Conservation (phyloP, 2,797 vertebrate species). For the Cichlasoma orientale region DNA sequence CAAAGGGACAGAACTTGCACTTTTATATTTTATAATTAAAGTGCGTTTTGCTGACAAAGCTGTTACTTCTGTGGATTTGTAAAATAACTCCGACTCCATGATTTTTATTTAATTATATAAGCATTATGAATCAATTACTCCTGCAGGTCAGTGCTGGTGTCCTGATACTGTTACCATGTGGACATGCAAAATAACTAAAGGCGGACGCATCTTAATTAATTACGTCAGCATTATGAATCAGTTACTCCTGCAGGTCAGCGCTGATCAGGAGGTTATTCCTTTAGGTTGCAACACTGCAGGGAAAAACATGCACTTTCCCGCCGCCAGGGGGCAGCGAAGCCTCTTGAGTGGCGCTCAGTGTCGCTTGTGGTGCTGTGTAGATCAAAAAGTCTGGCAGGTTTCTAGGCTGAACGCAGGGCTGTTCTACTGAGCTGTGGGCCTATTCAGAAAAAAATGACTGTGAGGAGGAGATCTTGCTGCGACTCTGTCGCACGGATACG, state of each 20-base stretch:
- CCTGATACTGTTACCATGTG: neutral
- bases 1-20: neutral
- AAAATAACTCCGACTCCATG: neutral
- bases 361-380: neutral
- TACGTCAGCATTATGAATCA: neutral
- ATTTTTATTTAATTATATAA: neutral
- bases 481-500: conserved; percentile 11
- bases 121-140: neutral
- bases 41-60: neutral
- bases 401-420: neutral
- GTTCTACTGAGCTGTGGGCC: conserved; percentile 19
- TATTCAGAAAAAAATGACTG: conserved; percentile 27
- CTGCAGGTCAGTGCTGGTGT: neutral
- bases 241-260: neutral
- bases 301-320: neutral
- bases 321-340: conserved; percentile 61
- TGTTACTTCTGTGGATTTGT: neutral
- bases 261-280: neutral
- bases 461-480: neutral
- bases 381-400: neutral
- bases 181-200: neutral
- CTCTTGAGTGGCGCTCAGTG: neutral
- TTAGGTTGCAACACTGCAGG: conserved; percentile 5
- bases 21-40: neutral
- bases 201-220: neutral